These are phyloP conservation scores for Apodemia hepburni DNA, from an alignment of 2,888 invertebrate genomes.

Conservation along the genomic window DNA sequence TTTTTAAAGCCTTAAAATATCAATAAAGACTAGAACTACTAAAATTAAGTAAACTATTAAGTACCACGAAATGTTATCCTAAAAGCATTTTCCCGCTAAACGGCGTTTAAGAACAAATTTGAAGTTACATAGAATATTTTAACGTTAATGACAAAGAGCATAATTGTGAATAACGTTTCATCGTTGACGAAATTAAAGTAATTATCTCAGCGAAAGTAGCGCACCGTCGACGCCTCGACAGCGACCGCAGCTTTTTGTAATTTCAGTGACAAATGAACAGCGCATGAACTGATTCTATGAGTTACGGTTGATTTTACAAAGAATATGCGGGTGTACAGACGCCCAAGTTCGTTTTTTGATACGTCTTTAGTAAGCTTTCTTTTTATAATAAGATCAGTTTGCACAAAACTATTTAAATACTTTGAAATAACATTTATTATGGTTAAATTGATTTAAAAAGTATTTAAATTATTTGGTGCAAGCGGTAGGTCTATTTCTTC, in stretches of 20 bases:
- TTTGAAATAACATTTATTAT: no score
- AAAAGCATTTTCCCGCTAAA: slow-evolving; percentile 16
- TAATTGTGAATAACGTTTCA: slow-evolving; percentile 20
- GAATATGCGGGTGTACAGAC: neutral
- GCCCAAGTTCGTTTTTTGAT: neutral
- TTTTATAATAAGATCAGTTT: no score
- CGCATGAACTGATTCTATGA: slow-evolving; percentile 32
- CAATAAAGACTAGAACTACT: neutral
- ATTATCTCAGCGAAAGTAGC: slow-evolving; percentile 20
- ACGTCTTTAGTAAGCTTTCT: neutral
- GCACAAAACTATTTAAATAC: no score
- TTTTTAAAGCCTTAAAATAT: no score
- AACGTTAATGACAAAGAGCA: slow-evolving; percentile 16
- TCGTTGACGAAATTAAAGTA: slow-evolving; percentile 21
- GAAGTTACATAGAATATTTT: slow-evolving; percentile 17
- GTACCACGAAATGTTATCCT: neutral
- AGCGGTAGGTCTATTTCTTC: no score
- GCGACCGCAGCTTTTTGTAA: slow-evolving; percentile 67
- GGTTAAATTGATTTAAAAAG: no score
- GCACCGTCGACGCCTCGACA: slow-evolving; percentile 34
- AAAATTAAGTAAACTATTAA: neutral
- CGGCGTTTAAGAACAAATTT: slow-evolving; percentile 16
- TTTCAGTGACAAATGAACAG: slow-evolving; percentile 70
- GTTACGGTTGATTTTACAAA: slow-evolving; percentile 5
- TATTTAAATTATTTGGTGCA: no score